Evolutionary conservation across 2,113 vertebrate genomes (phyloP).

Genomic region (Phycodurus eques): DNA sequence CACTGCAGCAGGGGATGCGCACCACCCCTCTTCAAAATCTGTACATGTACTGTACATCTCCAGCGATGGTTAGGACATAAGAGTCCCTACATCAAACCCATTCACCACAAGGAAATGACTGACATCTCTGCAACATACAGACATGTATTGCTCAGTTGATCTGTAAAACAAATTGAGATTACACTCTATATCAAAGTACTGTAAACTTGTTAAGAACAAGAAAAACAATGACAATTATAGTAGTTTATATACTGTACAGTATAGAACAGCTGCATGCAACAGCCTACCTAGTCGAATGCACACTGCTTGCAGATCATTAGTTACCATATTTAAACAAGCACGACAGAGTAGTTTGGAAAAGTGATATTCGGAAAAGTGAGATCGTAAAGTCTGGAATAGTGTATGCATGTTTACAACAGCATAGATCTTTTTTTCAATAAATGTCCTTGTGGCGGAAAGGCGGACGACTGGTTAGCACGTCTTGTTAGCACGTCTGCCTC

Average conservation of each 20-base stretch:
- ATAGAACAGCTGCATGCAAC: not conserved
- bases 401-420: too few species aligned
- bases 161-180: not conserved
- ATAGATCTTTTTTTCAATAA: too few species aligned
- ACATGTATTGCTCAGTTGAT: not conserved
- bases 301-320: not conserved
- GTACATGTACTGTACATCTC: constrained; percentile 19
- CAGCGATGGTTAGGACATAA: not conserved
- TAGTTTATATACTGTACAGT: too few species aligned
- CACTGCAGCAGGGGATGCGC: constrained; percentile 18
- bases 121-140: not conserved
- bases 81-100: not conserved
- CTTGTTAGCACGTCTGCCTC: too few species aligned
- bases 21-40: constrained; percentile 15
- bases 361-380: not conserved
- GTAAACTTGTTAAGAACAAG: not conserved
- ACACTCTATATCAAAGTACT: not conserved
- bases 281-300: not conserved
- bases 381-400: too few species aligned
- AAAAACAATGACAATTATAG: not conserved
- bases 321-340: not conserved
- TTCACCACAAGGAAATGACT: not conserved
- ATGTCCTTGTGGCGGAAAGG: too few species aligned
- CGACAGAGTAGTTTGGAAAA: not conserved
- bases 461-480: too few species aligned